Evolutionary conservation across 2,888 invertebrate species (phyloP).

Genomic region (Micropterix aruncella): DNA sequence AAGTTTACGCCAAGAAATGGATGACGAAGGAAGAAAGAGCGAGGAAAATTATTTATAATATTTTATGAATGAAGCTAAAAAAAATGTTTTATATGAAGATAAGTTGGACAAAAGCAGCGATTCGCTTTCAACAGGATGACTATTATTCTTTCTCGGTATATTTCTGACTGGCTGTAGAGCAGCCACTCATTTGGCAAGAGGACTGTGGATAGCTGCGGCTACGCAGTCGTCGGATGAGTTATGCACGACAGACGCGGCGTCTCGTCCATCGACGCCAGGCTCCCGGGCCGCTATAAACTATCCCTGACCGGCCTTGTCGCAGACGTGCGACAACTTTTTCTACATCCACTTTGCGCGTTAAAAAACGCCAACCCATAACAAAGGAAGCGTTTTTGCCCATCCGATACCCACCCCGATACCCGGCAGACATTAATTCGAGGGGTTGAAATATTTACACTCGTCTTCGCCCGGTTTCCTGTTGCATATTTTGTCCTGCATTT

Average conservation of each 20-base stretch:
- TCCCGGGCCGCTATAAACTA: background rate
- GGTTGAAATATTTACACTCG: background rate
- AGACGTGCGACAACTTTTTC: background rate
- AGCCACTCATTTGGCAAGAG: too few species aligned
- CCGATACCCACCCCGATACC: background rate
- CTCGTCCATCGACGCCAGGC: constrained; percentile 1
- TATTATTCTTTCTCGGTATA: too few species aligned
- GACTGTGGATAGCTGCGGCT: too few species aligned
- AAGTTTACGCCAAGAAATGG: too few species aligned
- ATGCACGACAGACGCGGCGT: constrained; percentile 7
- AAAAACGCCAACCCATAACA: background rate
- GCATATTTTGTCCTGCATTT: background rate
- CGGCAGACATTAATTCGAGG: background rate
- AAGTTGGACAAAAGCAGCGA: too few species aligned
- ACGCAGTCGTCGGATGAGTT: constrained; percentile 7
- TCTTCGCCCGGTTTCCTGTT: background rate
- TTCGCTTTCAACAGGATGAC: too few species aligned
- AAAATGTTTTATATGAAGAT: too few species aligned
- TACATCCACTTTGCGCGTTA: background rate
- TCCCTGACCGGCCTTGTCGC: background rate
- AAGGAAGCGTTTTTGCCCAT: background rate
- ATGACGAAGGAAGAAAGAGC: too few species aligned
- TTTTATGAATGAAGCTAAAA: too few species aligned
- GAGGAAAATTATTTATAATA: too few species aligned
- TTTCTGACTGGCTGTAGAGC: too few species aligned